Evolutionary conservation across 2,797 vertebrate species (phyloP).

Genomic region (Poeciliopsis turneri): DNA sequence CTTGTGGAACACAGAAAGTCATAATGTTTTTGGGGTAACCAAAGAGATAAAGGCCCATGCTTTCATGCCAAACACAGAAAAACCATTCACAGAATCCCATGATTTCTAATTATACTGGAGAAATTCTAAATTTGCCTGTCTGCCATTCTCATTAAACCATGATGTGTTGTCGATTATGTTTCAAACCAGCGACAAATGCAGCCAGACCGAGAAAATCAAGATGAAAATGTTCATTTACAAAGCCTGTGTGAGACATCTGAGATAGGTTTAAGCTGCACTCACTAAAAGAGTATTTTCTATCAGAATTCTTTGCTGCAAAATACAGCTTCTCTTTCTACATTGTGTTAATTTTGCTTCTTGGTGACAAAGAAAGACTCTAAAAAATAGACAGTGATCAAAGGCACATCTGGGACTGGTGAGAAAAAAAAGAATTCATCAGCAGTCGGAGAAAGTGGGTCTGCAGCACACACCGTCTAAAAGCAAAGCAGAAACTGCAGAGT

Average conservation of each 20-base stretch:
- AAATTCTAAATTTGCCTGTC: constrained; percentile 60
- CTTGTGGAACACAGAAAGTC: constrained; percentile 49
- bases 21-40: constrained; percentile 34
- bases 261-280: constrained; percentile 27
- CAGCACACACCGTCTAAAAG: constrained; percentile 61
- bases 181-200: constrained; percentile 46
- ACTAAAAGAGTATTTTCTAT: constrained; percentile 20
- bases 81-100: constrained; percentile 63
- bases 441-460: constrained; percentile 61
- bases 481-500: constrained; percentile 35
- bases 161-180: constrained; percentile 53
- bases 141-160: constrained; percentile 54
- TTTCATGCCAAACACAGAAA: constrained; percentile 65
- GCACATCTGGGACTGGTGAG: constrained; percentile 71
- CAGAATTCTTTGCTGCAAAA: constrained; percentile 52
- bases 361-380: constrained; percentile 74
- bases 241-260: constrained; percentile 49
- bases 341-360: constrained; percentile 66
- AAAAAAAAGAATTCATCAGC: constrained; percentile 73
- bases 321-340: constrained; percentile 40
- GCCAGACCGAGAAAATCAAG: constrained; percentile 46
- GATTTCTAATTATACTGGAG: constrained; percentile 58
- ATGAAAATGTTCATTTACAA: constrained; percentile 62
- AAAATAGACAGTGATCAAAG: constrained; percentile 80
- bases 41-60: constrained; percentile 26